These are phyloP conservation scores for Thripadectes ignobilis DNA, from an alignment of 2,797 vertebrate genomes.

Conservation along the genomic window DNA sequence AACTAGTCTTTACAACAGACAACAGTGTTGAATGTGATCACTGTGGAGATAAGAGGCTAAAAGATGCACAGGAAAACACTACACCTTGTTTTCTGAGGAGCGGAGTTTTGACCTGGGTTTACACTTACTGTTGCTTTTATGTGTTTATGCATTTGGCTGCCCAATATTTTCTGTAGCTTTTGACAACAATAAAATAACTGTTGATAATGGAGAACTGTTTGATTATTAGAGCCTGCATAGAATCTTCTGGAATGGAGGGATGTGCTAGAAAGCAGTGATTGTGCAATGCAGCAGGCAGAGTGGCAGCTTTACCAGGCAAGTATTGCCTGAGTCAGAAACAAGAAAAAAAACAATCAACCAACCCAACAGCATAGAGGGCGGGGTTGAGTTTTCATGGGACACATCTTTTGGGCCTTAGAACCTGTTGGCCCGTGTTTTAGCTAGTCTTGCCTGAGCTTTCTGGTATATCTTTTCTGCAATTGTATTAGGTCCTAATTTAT, in stretches of 20 bases:
- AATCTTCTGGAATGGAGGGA: constrained; percentile 1
- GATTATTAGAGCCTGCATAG: constrained; percentile 18
- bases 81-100: background rate
- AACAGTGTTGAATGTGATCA: background rate
- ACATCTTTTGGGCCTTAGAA: background rate
- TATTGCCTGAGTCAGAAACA: background rate
- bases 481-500: background rate
- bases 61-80: background rate
- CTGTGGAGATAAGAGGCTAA: background rate
- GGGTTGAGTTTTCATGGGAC: background rate
- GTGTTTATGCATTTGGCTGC: background rate
- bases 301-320: background rate
- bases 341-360: background rate
- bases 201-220: constrained; percentile 19
- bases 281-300: background rate
- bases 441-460: background rate
- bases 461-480: background rate
- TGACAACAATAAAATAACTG: constrained; percentile 51
- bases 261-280: background rate
- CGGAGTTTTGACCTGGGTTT: background rate
- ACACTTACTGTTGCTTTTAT: background rate
- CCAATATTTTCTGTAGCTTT: constrained; percentile 32
- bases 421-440: background rate
- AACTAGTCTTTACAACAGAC: background rate
- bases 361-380: background rate